Percentiles rank a stretch among this genome's conserved stretches.
phyloP scores from a whole-genome alignment of 2,888 invertebrate genomes.

The Caenorhabditis panamensis region DNA sequence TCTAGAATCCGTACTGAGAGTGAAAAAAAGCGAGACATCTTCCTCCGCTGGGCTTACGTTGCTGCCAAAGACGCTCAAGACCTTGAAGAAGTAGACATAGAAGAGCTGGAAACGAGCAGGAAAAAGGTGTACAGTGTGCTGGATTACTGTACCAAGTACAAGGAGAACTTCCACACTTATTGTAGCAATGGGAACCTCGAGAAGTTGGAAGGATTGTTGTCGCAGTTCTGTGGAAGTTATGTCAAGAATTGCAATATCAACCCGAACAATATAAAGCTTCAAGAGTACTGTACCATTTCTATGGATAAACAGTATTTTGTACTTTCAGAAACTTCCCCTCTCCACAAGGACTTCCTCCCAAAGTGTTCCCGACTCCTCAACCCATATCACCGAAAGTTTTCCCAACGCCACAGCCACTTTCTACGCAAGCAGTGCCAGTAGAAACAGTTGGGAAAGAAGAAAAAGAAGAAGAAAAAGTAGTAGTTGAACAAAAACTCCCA shows the following conservation, averaged over 20 bases:
- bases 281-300: not conserved
- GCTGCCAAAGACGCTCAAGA: conserved; percentile 48
- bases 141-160: conserved; percentile 63
- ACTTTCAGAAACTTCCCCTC: conserved; percentile 26
- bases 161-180: conserved; percentile 59
- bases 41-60: conserved; percentile 48
- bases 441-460: too few species aligned
- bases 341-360: conserved; percentile 10
- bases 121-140: conserved; percentile 34
- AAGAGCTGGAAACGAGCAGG: conserved; percentile 44
- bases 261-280: not conserved
- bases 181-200: conserved; percentile 41
- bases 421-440: too few species aligned
- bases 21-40: conserved; percentile 39
- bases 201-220: conserved; percentile 62
- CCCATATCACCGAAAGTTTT: conserved; percentile 32
- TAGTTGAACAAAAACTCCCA: too few species aligned
- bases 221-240: conserved; percentile 61
- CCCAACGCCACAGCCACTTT: conserved; percentile 43
- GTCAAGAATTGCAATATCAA: conserved; percentile 45
- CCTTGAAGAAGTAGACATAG: conserved; percentile 50
- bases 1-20: conserved; percentile 21
- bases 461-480: too few species aligned
- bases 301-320: not conserved
- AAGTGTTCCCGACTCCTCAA: conserved; percentile 42